A percentile compares a stretch with the other conserved stretches of the same genome.
Conservation (phyloP, 2,888 invertebrate species). For the Drosophila merina region DNA sequence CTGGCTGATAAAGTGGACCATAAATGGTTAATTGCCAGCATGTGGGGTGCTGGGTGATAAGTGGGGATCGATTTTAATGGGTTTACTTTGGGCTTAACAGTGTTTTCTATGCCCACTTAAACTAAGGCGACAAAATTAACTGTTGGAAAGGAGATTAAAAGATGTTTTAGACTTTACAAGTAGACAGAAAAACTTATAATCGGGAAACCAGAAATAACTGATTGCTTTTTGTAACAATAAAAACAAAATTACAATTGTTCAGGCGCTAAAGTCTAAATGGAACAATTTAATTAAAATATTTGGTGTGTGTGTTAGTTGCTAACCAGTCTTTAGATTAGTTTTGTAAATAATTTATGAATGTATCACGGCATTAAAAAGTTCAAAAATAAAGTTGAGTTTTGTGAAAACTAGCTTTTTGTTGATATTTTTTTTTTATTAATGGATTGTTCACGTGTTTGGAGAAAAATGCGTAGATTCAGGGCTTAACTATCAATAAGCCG, state of each 20-base stretch:
- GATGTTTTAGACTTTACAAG: conserved; percentile 9
- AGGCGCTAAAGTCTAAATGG: no score
- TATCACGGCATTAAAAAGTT: no score
- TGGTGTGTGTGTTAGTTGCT: background rate
- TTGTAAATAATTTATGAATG: background rate
- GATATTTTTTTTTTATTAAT: no score
- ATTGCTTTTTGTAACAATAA: background rate
- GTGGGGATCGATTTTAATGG: conserved; percentile 30
- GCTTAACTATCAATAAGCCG: background rate
- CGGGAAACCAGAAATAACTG: background rate
- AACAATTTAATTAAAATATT: no score
- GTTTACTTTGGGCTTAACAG: conserved; percentile 14
- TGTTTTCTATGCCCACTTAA: conserved; percentile 18
- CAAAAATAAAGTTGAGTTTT: no score
- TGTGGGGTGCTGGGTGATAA: conserved; percentile 44
- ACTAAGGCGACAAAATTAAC: conserved; percentile 5
- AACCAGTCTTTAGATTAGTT: background rate
- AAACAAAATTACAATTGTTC: no score
- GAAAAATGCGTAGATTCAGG: no score
- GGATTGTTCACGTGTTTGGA: no score
- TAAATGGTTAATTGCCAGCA: conserved; percentile 26
- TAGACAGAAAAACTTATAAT: background rate
- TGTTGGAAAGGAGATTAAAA: conserved; percentile 14
- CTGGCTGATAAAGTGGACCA: conserved; percentile 28
- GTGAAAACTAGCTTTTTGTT: no score